Evolutionary conservation across 2,888 invertebrate species (phyloP).

Genomic region (Trichogramma evanescens): DNA sequence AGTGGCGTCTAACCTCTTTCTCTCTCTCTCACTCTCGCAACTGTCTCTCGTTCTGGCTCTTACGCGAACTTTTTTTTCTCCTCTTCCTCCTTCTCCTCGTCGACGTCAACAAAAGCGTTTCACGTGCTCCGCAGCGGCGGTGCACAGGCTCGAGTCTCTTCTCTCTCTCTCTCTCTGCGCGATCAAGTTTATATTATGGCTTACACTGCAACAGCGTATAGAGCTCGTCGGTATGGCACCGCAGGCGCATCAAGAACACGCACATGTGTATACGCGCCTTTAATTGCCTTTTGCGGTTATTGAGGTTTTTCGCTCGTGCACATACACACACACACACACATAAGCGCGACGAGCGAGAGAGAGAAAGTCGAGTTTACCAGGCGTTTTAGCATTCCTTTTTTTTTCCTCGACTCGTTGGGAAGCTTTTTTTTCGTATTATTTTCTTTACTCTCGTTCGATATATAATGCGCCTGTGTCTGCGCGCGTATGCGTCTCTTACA

Average conservation of each 20-base stretch:
- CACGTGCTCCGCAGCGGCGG: background rate
- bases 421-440: background rate
- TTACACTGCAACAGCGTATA: background rate
- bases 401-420: background rate
- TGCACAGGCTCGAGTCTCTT: background rate
- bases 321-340: background rate
- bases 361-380: conserved; percentile 10
- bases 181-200: background rate
- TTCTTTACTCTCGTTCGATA: background rate
- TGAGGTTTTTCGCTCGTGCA: conserved; percentile 14
- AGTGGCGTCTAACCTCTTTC: background rate
- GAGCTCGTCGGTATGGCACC: too few relatives aligned
- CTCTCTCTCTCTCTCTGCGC: background rate
- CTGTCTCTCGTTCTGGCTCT: background rate
- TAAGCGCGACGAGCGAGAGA: background rate
- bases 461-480: too few relatives aligned
- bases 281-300: conserved; percentile 20
- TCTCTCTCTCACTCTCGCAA: background rate
- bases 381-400: too few relatives aligned
- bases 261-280: background rate
- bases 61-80: background rate
- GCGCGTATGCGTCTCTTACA: too few relatives aligned
- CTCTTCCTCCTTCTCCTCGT: background rate
- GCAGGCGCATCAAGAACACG: background rate
- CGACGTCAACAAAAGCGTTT: background rate